Evolutionary conservation across 2,113 vertebrate species (phyloP).

Genomic region (Murina feae): DNA sequence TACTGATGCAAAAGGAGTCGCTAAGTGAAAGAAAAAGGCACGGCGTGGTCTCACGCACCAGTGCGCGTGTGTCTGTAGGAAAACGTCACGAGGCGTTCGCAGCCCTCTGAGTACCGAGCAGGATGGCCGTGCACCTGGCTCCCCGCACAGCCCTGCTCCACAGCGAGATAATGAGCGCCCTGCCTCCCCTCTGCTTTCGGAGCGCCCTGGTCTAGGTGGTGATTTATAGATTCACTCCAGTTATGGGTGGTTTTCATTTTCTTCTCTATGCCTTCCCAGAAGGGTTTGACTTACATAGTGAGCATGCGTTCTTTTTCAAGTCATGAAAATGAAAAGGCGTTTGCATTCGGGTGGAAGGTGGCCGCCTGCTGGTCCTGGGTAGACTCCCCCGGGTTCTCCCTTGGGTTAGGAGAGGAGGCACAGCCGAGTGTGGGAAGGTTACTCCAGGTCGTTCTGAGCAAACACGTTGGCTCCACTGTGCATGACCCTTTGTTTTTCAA

Average conservation of each 20-base stretch:
- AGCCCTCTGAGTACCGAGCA: not conserved
- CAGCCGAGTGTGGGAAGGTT: not conserved
- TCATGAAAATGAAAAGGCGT: not conserved
- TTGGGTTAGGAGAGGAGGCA: not conserved
- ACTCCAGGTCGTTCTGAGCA: not conserved
- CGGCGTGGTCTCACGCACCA: rapidly evolving
- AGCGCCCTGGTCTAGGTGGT: not conserved
- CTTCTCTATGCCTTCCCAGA: not conserved
- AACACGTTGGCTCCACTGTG: not conserved
- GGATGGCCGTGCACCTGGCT: rapidly evolving
- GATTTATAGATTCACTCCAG: not conserved
- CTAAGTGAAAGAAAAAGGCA: not conserved
- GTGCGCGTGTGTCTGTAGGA: rapidly evolving
- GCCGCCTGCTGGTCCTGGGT: not conserved
- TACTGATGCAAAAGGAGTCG: not conserved
- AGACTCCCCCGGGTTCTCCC: not conserved
- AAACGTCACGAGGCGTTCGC: not conserved
- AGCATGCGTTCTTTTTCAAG: not conserved
- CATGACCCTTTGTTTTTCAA: not conserved
- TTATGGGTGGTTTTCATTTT: not conserved
- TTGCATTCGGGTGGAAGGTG: not conserved
- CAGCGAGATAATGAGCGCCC: not conserved
- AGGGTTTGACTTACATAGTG: not conserved
- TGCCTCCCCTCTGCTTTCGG: not conserved
- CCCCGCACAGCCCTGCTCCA: not conserved